Conservation (phyloP, 2,888 invertebrate species). For the Anthrax anthrax region DNA sequence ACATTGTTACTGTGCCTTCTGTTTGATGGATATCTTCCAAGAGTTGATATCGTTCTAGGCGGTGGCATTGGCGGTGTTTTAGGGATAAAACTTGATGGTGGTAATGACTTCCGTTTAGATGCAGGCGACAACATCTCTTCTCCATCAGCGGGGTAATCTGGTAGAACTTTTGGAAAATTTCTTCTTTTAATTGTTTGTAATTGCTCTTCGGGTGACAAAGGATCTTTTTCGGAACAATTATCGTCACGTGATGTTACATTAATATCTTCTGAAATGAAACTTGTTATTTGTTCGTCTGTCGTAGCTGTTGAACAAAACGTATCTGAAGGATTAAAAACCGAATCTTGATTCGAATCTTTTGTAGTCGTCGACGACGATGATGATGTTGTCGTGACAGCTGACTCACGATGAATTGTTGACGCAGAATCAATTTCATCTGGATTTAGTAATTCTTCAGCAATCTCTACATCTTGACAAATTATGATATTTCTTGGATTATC, state of each 20-base stretch:
- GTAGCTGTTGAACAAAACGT: slow-evolving; percentile 30
- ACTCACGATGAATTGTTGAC: slow-evolving; percentile 19
- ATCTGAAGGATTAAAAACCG: slow-evolving; percentile 55
- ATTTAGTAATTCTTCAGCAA: slow-evolving; percentile 25
- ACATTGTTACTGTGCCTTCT: slow-evolving; percentile 33
- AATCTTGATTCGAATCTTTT: slow-evolving; percentile 53
- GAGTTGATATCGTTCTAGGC: slow-evolving; percentile 53
- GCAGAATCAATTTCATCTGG: slow-evolving; percentile 1
- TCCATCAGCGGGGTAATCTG: slow-evolving; percentile 41
- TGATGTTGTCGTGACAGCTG: slow-evolving; percentile 4
- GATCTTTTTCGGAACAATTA: slow-evolving; percentile 21
- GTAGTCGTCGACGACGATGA: slow-evolving; percentile 37
- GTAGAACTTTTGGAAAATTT: slow-evolving; percentile 73
- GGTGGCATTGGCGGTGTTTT: slow-evolving; percentile 55
- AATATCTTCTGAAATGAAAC: slow-evolving; percentile 39
- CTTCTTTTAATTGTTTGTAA: slow-evolving; percentile 56
- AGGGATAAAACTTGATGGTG: slow-evolving; percentile 35
- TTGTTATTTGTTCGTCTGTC: slow-evolving; percentile 35
- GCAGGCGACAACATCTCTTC: background rate
- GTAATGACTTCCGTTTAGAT: slow-evolving; percentile 47
- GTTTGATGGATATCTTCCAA: slow-evolving; percentile 37
- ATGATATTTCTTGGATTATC: slow-evolving; percentile 24
- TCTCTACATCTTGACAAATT: slow-evolving; percentile 30
- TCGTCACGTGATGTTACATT: slow-evolving; percentile 65
- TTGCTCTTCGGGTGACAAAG: slow-evolving; percentile 53